Conservation (phyloP, 2,888 invertebrate species). For the Morpho achilles region DNA sequence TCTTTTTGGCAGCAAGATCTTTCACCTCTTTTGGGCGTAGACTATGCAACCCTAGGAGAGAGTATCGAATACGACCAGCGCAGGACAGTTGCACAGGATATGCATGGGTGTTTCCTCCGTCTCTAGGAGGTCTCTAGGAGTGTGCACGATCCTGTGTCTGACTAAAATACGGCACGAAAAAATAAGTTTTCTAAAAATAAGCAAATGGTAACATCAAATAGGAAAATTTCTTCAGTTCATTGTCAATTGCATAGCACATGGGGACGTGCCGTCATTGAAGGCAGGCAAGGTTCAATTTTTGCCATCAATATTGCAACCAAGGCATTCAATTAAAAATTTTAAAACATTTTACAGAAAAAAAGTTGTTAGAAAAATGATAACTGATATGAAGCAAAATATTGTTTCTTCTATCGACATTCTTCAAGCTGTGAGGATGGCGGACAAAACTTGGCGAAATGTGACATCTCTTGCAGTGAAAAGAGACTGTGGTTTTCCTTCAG, state of each 20-base stretch:
- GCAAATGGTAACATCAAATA: background rate
- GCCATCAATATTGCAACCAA: conserved; percentile 3
- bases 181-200: background rate
- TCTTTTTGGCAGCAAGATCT: too few species aligned
- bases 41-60: too few species aligned
- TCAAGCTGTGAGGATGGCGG: conserved; percentile 5
- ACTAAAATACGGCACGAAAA: too few species aligned
- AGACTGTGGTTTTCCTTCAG: conserved; percentile 10
- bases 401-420: conserved; percentile 4
- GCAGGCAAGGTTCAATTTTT: conserved; percentile 5
- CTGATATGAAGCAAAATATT: conserved; percentile 3
- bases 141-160: too few species aligned
- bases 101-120: too few species aligned
- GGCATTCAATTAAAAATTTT: conserved; percentile 4
- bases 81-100: too few species aligned
- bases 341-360: too few species aligned
- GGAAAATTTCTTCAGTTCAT: conserved; percentile 4
- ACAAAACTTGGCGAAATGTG: conserved; percentile 1
- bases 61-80: too few species aligned
- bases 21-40: too few species aligned
- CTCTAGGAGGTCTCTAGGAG: too few species aligned
- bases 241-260: conserved; percentile 6
- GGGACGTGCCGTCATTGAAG: conserved; percentile 3
- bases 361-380: conserved; percentile 7
- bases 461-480: conserved; percentile 2